Conservation (phyloP, 2,797 vertebrate species). For the Microcaecilia unicolor region DNA sequence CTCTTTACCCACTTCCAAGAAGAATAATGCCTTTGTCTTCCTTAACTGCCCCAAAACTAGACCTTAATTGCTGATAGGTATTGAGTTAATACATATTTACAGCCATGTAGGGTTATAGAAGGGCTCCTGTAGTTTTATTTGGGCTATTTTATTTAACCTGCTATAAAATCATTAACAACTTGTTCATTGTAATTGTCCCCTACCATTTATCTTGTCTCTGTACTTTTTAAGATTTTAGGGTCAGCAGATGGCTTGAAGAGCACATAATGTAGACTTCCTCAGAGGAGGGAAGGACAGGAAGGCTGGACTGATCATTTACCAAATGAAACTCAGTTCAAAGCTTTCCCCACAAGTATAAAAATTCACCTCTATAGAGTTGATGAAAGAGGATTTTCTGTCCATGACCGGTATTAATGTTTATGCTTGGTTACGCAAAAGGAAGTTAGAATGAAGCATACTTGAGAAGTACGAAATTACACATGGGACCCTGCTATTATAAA, state of each 20-base stretch:
- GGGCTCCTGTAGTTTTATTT: constrained; percentile 83
- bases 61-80: constrained; percentile 66
- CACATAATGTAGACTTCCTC: constrained; percentile 43
- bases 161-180: constrained; percentile 86
- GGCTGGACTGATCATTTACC: too few species aligned
- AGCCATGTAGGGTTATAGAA: constrained; percentile 74
- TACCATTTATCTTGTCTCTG: constrained; percentile 46
- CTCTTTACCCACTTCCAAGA: constrained; percentile 65
- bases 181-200: constrained; percentile 65
- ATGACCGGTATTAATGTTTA: too few species aligned
- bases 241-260: constrained; percentile 60
- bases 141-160: constrained; percentile 62
- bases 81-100: constrained; percentile 94
- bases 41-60: constrained; percentile 80
- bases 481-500: too few species aligned
- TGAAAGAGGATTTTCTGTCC: too few species aligned
- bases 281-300: too few species aligned
- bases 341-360: too few species aligned
- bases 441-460: too few species aligned
- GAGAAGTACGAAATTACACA: too few species aligned
- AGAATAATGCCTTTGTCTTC: constrained; percentile 62
- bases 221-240: constrained; percentile 48
- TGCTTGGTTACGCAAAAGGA: too few species aligned
- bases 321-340: too few species aligned
- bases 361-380: too few species aligned